A percentile compares a stretch with the other conserved stretches of the same genome.
phyloP scores from a whole-genome alignment of 2,113 vertebrate species.

The Chaetorhynchus papuensis region DNA sequence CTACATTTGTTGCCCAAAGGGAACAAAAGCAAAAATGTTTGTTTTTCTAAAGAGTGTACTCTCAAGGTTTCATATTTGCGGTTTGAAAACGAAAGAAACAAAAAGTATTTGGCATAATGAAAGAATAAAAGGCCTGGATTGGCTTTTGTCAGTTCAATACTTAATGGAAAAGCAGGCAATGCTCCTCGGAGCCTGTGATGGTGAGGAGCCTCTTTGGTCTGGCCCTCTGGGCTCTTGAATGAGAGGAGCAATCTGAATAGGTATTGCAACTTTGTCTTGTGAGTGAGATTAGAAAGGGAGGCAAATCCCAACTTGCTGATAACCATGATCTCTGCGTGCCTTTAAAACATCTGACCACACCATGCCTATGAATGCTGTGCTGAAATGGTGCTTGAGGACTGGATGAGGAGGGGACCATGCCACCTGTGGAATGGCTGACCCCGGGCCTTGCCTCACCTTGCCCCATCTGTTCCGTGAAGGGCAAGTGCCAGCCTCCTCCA shows the following conservation, averaged over 20 bases:
- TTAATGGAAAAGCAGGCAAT: neutral
- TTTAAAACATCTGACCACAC: neutral
- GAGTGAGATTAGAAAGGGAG: neutral
- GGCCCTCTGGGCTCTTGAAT: neutral
- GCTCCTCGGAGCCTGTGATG: neutral
- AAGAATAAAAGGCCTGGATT: neutral
- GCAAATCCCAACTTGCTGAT: neutral
- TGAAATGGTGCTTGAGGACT: rapidly evolving
- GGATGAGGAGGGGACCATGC: neutral
- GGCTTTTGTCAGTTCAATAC: neutral
- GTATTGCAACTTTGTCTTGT: neutral
- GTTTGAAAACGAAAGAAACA: neutral
- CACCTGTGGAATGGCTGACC: neutral
- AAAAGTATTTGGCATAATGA: neutral
- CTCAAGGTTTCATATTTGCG: rapidly evolving
- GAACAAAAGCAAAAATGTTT: neutral
- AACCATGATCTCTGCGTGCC: too few species aligned
- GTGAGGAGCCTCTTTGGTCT: neutral
- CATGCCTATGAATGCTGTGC: neutral
- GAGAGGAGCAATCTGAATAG: neutral
- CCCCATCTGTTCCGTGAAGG: neutral
- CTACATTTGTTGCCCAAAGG: neutral
- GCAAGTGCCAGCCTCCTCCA: neutral
- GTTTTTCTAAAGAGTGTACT: neutral
- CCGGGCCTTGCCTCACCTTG: neutral